These are phyloP conservation scores for Dasyornis broadbenti DNA, from an alignment of 2,113 vertebrate genomes.

Conservation along the genomic window DNA sequence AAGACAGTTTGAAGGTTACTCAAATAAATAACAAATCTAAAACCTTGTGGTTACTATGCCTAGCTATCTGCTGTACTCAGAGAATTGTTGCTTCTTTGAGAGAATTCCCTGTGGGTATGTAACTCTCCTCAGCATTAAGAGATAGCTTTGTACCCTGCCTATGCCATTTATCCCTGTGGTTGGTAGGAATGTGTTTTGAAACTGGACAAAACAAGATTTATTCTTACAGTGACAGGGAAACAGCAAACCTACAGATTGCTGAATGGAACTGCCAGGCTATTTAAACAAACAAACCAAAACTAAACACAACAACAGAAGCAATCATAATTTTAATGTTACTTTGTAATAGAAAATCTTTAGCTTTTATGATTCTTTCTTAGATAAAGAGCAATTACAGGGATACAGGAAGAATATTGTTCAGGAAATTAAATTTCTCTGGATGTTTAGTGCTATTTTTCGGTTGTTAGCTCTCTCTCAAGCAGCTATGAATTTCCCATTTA, in stretches of 20 bases:
- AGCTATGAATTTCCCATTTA: not conserved
- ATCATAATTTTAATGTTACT: not conserved
- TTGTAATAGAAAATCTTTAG: not conserved
- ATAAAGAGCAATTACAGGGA: not conserved
- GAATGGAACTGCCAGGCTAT: not conserved
- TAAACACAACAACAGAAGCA: not conserved
- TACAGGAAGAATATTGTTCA: not conserved
- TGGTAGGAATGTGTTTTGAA: not conserved
- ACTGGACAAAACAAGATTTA: not conserved
- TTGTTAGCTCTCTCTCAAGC: not conserved
- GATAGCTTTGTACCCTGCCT: not conserved
- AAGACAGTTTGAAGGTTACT: not conserved
- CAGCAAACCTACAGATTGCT: not conserved
- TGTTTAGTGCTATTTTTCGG: not conserved
- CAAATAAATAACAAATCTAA: not conserved
- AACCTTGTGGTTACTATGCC: not conserved
- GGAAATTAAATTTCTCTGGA: constrained; percentile 33
- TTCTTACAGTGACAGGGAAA: not conserved
- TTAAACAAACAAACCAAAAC: not conserved
- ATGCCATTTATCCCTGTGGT: not conserved
- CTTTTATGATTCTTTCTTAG: not conserved
- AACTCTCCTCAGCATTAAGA: not conserved
- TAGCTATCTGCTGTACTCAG: not conserved
- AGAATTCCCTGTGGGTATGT: not conserved
- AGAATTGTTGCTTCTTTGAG: not conserved